Base-by-base conservation (phyloP, 2,113 vertebrate genomes). In the Hoplias malabaricus region DNA sequence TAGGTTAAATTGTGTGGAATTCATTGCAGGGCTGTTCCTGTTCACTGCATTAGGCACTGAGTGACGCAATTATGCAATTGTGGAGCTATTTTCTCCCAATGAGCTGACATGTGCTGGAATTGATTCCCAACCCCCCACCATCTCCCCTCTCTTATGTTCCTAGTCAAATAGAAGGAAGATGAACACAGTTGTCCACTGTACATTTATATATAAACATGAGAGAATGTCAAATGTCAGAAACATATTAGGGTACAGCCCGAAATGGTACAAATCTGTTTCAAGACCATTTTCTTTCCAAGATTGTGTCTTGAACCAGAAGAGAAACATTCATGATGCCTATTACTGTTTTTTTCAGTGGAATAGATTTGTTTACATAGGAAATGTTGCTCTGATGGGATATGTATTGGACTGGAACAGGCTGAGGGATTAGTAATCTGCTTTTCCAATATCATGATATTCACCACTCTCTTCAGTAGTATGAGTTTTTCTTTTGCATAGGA, bases 61-160 rank as follows among this genome's bases (percentile, higher is more conserved):
- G 53, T 57, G 23, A 57, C 16, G 61, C 79, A 80, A 78, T 81
- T 81, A 78, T 78, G 75, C 40, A 78, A 81, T 74, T 75, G 66
- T 66, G 66, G 29, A 29, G 65, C 74, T 72, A 72, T 68, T 71
- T 84, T 50, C 46, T 71, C 57, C 19, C 68, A 73, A 73, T 46
- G 56, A 82, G 68, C 62, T 75, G 57, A 69, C 77, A 84, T 68
- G 33, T 42, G 50, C 57, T 77, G 34, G 25, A 84, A 84, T 81
- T 57, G 53, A 63, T 75, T n/a, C n/a, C n/a, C n/a, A n/a, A n/a
- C n/a, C n/a, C n/a, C n/a, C n/a, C n/a, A n/a, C 12, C 21, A 23
- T 31, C 34, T 50, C 66, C 40, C 19, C 19, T 54, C 3, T 61
- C 1, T 4, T 27, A 13, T 61, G 27, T 33, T 3, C 33, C 21